Percentiles rank a stretch among this genome's conserved stretches.
Conservation (phyloP, 2,888 invertebrate genomes). For the Tenthredo distinguenda region DNA sequence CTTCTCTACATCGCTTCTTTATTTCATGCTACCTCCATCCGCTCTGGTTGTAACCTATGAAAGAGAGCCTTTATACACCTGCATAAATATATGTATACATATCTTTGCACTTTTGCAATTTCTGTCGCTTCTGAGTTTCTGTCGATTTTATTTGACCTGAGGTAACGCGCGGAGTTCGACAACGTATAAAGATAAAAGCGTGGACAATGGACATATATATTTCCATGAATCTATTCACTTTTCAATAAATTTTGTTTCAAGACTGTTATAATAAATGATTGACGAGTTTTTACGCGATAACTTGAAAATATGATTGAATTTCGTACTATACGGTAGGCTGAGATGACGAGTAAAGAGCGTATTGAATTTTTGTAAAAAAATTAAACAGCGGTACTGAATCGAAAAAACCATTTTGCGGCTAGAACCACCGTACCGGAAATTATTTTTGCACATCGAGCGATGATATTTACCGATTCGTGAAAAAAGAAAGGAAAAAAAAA, state of each 20-base stretch:
- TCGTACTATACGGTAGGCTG: too few species aligned
- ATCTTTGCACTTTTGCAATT: background rate
- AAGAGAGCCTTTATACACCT: background rate
- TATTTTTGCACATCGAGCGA: background rate
- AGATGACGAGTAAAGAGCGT: too few species aligned
- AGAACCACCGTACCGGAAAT: background rate
- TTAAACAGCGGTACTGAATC: background rate
- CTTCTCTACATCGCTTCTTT: background rate
- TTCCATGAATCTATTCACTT: too few species aligned
- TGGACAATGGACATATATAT: background rate
- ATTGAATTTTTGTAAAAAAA: background rate
- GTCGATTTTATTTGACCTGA: background rate
- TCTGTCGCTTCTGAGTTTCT: background rate
- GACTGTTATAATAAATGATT: too few species aligned
- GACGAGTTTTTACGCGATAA: too few species aligned
- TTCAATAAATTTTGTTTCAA: background rate
- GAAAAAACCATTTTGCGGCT: background rate
- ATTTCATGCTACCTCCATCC: background rate
- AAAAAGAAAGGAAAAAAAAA: background rate
- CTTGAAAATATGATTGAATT: background rate
- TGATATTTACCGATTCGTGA: background rate
- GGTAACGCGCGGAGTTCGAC: background rate
- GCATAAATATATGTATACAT: background rate
- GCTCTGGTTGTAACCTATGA: background rate
- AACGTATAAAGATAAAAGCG: background rate